Evolutionary conservation across 1,140 invertebrate species (phyloP).

Genomic region (Drosophila elegans): DNA sequence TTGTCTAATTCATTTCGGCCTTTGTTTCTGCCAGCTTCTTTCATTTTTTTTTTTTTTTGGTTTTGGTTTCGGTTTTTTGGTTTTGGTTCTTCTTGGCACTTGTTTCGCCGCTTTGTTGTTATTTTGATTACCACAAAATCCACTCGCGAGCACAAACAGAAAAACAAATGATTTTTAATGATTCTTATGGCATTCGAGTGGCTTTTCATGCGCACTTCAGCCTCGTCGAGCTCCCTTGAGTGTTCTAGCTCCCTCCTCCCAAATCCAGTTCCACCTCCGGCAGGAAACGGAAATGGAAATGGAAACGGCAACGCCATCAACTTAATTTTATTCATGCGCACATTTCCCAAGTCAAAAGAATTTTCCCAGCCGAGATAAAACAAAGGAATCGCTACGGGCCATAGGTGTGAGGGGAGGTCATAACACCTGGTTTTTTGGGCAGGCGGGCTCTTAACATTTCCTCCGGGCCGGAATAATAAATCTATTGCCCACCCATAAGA

Average conservation of each 20-base stretch:
- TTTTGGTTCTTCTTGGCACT: slow-evolving; percentile 54
- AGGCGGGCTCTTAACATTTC: background rate
- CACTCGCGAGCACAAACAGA: slow-evolving; percentile 56
- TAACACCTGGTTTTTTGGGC: slow-evolving; percentile 12
- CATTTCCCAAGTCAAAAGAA: slow-evolving; percentile 58
- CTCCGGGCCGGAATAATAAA: slow-evolving; percentile 1
- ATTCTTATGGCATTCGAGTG: slow-evolving; percentile 81
- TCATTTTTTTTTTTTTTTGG: slow-evolving; percentile 3
- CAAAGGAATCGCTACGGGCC: slow-evolving; percentile 28
- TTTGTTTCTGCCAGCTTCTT: slow-evolving; percentile 58
- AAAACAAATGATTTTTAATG: slow-evolving; percentile 76
- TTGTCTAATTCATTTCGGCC: slow-evolving; percentile 82
- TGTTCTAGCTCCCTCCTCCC: background rate
- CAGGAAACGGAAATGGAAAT: slow-evolving; percentile 73
- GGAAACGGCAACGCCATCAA: slow-evolving; percentile 71
- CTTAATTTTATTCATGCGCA: slow-evolving; percentile 81
- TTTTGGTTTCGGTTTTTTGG: too few relatives aligned
- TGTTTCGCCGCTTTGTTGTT: slow-evolving; percentile 56
- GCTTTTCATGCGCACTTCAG: slow-evolving; percentile 79
- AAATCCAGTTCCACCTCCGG: background rate
- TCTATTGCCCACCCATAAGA: slow-evolving; percentile 1
- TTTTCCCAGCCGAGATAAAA: slow-evolving; percentile 72
- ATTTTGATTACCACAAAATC: slow-evolving; percentile 77
- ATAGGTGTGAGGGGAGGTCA: slow-evolving; percentile 10
- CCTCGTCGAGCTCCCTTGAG: slow-evolving; percentile 28